phyloP scores from a whole-genome alignment of 2,113 vertebrate genomes.

The Chamaea fasciata region DNA sequence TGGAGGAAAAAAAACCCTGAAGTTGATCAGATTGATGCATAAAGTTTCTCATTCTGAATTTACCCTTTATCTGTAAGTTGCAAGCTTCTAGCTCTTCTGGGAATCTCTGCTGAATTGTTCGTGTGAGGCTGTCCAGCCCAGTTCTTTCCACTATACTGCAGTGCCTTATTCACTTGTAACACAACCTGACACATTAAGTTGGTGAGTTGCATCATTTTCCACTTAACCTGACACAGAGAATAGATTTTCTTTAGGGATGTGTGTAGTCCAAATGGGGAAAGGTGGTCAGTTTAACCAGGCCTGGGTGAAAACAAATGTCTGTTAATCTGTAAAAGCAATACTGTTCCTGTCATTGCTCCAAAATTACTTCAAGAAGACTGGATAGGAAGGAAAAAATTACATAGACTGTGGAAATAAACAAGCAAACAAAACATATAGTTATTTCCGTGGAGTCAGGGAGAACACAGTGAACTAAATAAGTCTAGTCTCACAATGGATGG shows the following conservation, averaged over 20 bases:
- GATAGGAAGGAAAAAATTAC: neutral
- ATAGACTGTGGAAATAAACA: neutral
- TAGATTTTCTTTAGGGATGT: neutral
- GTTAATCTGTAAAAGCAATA: neutral
- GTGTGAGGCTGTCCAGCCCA: neutral
- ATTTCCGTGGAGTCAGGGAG: neutral
- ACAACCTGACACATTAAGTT: neutral
- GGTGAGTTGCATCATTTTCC: neutral
- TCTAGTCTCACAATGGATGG: neutral
- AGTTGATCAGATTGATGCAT: neutral
- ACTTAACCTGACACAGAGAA: neutral
- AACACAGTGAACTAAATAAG: neutral
- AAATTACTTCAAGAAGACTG: neutral
- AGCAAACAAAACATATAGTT: neutral
- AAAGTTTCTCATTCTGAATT: neutral
- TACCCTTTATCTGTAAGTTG: accelerated
- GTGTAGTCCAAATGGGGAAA: neutral
- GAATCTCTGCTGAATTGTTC: neutral
- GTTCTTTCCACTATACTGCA: neutral
- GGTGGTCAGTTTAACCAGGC: neutral
- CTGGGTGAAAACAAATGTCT: neutral
- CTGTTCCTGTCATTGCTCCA: neutral
- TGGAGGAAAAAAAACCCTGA: neutral
- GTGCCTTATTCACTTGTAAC: neutral
- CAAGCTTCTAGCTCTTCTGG: neutral